Evolutionary conservation across 2,113 vertebrate species (phyloP).

Genomic region (Proteles cristata): DNA sequence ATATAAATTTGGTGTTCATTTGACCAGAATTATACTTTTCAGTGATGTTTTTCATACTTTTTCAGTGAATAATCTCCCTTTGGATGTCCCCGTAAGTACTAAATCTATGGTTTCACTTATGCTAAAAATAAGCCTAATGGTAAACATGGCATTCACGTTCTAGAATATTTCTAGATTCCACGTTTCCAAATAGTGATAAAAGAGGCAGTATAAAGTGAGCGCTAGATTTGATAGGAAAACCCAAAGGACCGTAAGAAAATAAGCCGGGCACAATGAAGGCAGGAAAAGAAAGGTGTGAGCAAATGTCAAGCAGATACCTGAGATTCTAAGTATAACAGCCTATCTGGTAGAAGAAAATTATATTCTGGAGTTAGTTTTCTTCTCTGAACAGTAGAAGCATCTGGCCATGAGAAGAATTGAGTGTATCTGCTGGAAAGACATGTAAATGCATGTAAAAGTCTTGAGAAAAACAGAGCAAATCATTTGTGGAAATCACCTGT

Average conservation of each 20-base stretch:
- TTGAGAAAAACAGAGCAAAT: background rate
- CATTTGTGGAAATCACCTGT: background rate
- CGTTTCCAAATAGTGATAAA: background rate
- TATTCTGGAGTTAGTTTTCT: background rate
- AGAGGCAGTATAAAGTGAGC: background rate
- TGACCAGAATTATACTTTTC: slow-evolving; percentile 31
- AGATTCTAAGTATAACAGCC: background rate
- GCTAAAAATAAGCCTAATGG: background rate
- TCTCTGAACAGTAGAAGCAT: background rate
- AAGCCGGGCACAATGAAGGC: background rate
- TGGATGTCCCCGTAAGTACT: background rate
- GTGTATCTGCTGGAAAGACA: background rate
- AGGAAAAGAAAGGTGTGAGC: background rate
- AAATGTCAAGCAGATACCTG: background rate
- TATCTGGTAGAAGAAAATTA: background rate
- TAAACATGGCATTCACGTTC: background rate
- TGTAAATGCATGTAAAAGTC: background rate
- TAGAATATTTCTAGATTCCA: background rate
- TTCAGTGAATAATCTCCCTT: background rate
- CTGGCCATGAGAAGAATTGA: background rate
- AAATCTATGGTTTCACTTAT: background rate
- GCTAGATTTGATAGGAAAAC: background rate
- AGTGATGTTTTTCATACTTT: background rate
- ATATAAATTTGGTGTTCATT: background rate
- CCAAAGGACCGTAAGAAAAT: background rate